A percentile compares a stretch with the other conserved stretches of the same genome.
phyloP scores from a whole-genome alignment of 2,113 vertebrate genomes.

The Lagopus leucura region DNA sequence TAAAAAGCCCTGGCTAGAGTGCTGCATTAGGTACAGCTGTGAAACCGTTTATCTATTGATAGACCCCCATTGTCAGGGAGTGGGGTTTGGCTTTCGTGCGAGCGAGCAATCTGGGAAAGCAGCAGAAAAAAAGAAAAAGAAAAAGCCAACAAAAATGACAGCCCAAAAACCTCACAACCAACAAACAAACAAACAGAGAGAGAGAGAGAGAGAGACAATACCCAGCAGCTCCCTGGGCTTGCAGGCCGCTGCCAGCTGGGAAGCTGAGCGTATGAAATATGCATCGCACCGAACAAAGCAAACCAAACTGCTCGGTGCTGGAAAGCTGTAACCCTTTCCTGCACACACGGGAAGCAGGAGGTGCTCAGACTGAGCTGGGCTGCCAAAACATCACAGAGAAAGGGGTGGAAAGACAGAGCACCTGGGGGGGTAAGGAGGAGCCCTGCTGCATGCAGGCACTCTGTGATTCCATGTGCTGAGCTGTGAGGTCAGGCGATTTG shows the following conservation, averaged over 20 bases:
- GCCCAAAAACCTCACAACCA: background rate
- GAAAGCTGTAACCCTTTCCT: slow-evolving; percentile 57
- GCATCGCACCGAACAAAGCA: slow-evolving; percentile 63
- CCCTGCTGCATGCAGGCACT: background rate
- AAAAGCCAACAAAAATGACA: slow-evolving; percentile 35
- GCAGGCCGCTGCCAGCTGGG: slow-evolving; percentile 71
- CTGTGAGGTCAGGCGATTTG: background rate
- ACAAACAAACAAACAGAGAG: slow-evolving; percentile 64
- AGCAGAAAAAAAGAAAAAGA: background rate
- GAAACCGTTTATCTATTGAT: slow-evolving; percentile 28
- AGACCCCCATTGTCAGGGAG: slow-evolving; percentile 41
- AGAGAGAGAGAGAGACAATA: slow-evolving; percentile 60
- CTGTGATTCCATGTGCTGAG: no score
- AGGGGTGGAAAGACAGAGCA: background rate
- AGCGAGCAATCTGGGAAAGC: slow-evolving; percentile 14
- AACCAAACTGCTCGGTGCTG: background rate
- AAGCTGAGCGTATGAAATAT: slow-evolving; percentile 63
- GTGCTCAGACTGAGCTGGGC: background rate
- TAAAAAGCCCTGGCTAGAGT: slow-evolving; percentile 22
- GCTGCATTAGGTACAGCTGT: slow-evolving; percentile 28
- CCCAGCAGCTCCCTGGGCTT: slow-evolving; percentile 49
- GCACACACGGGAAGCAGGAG: background rate
- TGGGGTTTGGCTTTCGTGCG: background rate
- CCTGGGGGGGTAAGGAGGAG: accelerated
- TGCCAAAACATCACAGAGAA: background rate